Base-by-base conservation (phyloP, 2,113 vertebrate genomes). In the Nematolebias whitei region DNA sequence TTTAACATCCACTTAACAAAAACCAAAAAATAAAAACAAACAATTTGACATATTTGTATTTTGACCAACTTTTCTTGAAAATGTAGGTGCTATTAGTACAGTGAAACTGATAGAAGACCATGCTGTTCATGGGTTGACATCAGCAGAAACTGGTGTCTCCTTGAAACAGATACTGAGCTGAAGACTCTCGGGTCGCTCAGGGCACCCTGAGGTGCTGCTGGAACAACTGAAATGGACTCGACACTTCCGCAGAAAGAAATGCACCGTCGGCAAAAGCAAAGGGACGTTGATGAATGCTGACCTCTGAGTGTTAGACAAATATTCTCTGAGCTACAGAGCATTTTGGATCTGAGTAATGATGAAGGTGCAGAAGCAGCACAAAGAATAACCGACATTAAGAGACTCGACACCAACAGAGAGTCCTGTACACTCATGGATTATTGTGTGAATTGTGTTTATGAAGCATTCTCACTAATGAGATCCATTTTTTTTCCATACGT, bases 251-350 rank as follows among this genome's bases (percentile, higher is more conserved):
- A 52, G 66, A 81, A 79, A 84, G 76, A 89, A 92, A 84, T 81
- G 90, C 90, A 89, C 84, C 52, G 80, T n/a, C 55, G 82, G 87
- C 89, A 90, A 85, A 90, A 88, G 65, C 57, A 20, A 43, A 0
- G 13, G 86, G 88, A 91, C 89, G 64, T 87, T 93, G 91, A 91
- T 90, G 85, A 91, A 93, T 92, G 87, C 68, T 84, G 86, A 88
- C 87, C 89, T 89, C 80, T 38, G 80, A 85, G 79, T 81, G 88
- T 83, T 86, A 80, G 85, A 83, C 90, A 88, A 35, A 88, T 87
- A 89, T 79, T 83, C 84, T 84, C 83, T 76, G 84, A 88, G 85
- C 80, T 76, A 69, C 78, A 63, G 75, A 49, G 50, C 70, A 70
- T 74, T 76, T 70, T 74, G 86, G 88, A 88, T 89, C 68, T 84